Evolutionary conservation across 2,888 invertebrate genomes (phyloP).

Genomic region (Macrophya annulata): DNA sequence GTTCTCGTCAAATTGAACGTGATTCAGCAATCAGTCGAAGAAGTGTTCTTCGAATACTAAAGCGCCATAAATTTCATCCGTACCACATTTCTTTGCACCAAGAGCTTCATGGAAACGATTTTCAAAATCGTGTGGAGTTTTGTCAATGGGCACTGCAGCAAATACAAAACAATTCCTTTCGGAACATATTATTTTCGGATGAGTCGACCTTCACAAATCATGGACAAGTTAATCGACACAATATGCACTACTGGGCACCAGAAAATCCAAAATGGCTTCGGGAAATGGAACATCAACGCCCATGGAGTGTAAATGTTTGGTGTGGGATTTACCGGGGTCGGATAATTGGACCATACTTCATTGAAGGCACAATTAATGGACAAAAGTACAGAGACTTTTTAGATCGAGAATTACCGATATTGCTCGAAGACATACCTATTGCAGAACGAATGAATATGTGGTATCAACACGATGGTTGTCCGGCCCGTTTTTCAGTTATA

Average conservation of each 20-base stretch:
- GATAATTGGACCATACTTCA: constrained; percentile 57
- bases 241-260: constrained; percentile 41
- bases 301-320: constrained; percentile 46
- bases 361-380: constrained; percentile 40
- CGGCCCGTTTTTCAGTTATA: constrained; percentile 44
- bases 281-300: constrained; percentile 27
- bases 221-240: constrained; percentile 36
- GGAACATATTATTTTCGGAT: constrained; percentile 17
- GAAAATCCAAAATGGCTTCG: constrained; percentile 47
- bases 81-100: constrained; percentile 60
- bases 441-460: constrained; percentile 43
- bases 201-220: constrained; percentile 32
- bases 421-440: constrained; percentile 56
- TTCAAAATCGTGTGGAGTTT: constrained; percentile 59
- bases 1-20: constrained; percentile 42
- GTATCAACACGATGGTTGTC: constrained; percentile 56
- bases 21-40: constrained; percentile 49
- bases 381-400: constrained; percentile 55
- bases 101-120: constrained; percentile 61
- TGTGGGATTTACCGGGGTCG: constrained; percentile 42
- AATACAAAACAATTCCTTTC: constrained; percentile 45
- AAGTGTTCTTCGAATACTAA: constrained; percentile 44
- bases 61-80: constrained; percentile 59
- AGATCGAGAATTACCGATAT: constrained; percentile 53
- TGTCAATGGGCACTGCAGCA: constrained; percentile 59